phyloP scores from a whole-genome alignment of 1,140 invertebrate species.

The Heterodera schachtii region DNA sequence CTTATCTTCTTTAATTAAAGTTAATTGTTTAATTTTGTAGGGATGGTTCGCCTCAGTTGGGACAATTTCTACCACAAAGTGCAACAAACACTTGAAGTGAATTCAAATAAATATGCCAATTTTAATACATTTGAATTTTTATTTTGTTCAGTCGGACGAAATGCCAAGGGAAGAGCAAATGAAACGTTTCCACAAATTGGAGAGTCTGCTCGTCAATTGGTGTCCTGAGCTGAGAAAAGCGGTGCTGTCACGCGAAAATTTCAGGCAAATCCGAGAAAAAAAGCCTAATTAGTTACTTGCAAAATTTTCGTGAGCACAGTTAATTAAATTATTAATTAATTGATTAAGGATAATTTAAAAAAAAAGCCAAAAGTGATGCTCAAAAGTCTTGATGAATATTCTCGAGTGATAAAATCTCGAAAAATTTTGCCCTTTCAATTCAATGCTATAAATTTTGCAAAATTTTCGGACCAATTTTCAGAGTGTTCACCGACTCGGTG shows the following conservation, averaged over 20 bases:
- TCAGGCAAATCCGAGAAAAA: slow-evolving; percentile 28
- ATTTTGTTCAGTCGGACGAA: slow-evolving; percentile 21
- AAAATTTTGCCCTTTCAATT: too few relatives aligned
- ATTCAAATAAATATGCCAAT: background rate
- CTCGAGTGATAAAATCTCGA: too few relatives aligned
- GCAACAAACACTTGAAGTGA: slow-evolving; percentile 41
- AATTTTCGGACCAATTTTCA: too few relatives aligned
- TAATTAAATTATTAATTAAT: too few relatives aligned
- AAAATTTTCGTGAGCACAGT: too few relatives aligned
- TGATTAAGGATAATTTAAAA: too few relatives aligned
- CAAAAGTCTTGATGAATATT: too few relatives aligned
- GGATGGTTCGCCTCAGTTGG: slow-evolving; percentile 51
- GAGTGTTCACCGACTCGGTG: slow-evolving; percentile 49
- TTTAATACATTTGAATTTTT: slow-evolving; percentile 15
- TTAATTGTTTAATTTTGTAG: too few relatives aligned
- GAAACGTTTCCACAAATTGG: slow-evolving; percentile 48
- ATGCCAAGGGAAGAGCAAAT: slow-evolving; percentile 24
- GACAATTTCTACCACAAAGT: slow-evolving; percentile 54
- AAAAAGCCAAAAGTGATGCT: too few relatives aligned
- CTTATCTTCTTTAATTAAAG: too few relatives aligned
- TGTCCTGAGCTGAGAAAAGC: slow-evolving; percentile 38
- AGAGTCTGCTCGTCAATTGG: slow-evolving; percentile 47
- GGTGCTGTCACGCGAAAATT: slow-evolving; percentile 47
- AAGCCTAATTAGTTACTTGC: too few relatives aligned
- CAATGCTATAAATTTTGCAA: too few relatives aligned